Base-by-base conservation (phyloP, 2,888 invertebrate genomes). In the Xestia c-nigrum region DNA sequence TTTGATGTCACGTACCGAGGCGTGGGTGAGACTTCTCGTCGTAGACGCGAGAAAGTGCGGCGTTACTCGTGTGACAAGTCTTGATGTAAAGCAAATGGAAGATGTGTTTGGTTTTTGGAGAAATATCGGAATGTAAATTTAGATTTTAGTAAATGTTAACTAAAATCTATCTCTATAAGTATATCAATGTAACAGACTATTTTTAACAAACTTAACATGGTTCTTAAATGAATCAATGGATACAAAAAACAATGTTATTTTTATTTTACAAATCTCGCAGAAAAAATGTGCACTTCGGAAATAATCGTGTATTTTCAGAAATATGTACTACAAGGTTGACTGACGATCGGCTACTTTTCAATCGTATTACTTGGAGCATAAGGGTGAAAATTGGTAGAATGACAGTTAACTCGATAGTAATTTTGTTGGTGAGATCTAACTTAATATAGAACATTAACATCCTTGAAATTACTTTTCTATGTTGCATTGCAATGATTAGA, bases 1-100 rank as follows among this genome's bases (percentile, higher is more conserved):
- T 85, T 75, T 38, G 72, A 71, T 74, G 86, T 83, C 86, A 87
- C 87, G 87, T 84, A 65, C 57, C 9, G 63, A 71, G 38, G 78
- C 79, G 84, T 79, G 77, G 82, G 76, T 67, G 78, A 64, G 50
- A 63, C 67, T 64, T 78, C 77, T 73, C 67, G 67, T 55, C 70
- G 43, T 64, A 38, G 55, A 66, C 65, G 50, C 46, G 71, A 64
- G 68, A 61, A 76, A 78, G 63, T 73, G 65, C 59, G 50, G 40
- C 63, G 67, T 72, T 52, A 38, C 14, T 63, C 24, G 38, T 47
- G 66, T 38, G 63, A 80, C 76, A 69, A 14, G 65, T 31, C 12
- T 47, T 65, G 40, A 64, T 38, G 21, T 59, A 59, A 69, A 71
- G 24, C 68, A 84, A 76, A 70, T 65, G 40, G 46, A 4, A 10